Percentiles rank a stretch among this genome's conserved stretches.
Evolutionary conservation across 2,797 vertebrate species (phyloP).

Genomic region (Pteronotus mesoamericanus): DNA sequence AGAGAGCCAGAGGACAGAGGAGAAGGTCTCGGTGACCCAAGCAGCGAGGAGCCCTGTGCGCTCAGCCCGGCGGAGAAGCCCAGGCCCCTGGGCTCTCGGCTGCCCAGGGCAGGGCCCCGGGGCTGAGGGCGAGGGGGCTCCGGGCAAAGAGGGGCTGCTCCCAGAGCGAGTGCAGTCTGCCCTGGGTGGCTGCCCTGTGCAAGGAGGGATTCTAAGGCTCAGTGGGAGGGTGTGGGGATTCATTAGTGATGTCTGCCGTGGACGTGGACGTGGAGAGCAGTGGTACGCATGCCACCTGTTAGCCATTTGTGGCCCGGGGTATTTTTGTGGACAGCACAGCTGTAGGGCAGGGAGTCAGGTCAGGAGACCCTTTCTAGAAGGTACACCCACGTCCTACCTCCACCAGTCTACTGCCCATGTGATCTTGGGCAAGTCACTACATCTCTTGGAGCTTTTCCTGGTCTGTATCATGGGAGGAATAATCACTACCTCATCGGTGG

Average conservation of each 20-base stretch:
- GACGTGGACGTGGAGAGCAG: fast-evolving
- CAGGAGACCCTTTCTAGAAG: background rate
- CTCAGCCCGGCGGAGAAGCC: background rate
- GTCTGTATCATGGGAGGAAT: background rate
- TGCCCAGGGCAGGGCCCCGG: too few relatives aligned
- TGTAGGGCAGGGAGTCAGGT: background rate
- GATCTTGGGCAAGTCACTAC: background rate
- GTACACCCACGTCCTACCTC: background rate
- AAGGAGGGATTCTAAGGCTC: background rate
- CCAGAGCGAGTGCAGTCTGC: background rate
- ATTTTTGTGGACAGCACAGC: background rate
- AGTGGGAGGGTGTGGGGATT: background rate
- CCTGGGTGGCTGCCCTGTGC: background rate
- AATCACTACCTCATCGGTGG: background rate
- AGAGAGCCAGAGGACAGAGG: slow-evolving; percentile 49
- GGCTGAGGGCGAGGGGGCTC: fast-evolving
- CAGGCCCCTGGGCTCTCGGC: background rate
- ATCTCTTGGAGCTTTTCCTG: background rate
- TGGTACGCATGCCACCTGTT: fast-evolving
- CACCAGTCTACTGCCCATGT: too few relatives aligned
- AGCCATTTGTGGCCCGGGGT: background rate
- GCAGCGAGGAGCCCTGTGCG: background rate
- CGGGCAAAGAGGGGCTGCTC: background rate
- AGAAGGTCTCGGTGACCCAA: slow-evolving; percentile 4
- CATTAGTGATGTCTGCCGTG: background rate